Conservation (phyloP, 35 echinoderm and acorn worm genomes). For the Acanthaster planci region DNA sequence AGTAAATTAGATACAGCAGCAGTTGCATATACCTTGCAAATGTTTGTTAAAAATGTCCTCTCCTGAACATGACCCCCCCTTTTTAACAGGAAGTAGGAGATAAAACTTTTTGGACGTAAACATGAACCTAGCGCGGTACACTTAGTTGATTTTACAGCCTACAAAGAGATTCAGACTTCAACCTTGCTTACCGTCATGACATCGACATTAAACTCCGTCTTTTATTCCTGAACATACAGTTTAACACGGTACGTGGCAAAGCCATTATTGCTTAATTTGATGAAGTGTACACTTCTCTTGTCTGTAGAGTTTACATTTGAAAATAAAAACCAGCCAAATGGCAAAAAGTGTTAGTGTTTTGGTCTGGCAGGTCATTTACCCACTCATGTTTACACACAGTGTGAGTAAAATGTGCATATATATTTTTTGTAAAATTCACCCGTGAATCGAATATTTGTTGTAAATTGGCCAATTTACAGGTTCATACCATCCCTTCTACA, state of each 20-base stretch:
- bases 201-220: background rate
- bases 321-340: background rate
- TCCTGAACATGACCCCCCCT: background rate
- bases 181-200: constrained; percentile 1
- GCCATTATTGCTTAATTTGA: background rate
- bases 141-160: background rate
- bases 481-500: background rate
- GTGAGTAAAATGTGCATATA: background rate
- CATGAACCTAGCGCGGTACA: background rate
- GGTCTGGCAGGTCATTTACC: background rate
- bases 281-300: background rate
- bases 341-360: background rate
- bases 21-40: background rate
- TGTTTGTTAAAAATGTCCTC: background rate
- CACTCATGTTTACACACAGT: background rate
- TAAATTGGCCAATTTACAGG: background rate
- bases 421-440: background rate
- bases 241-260: background rate
- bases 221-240: background rate
- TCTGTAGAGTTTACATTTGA: background rate
- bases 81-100: background rate
- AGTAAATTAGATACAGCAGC: background rate
- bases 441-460: background rate
- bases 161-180: background rate
- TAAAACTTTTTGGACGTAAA: background rate